These are phyloP conservation scores for Achatina immaculata DNA, from an alignment of 1,140 invertebrate genomes.

Conservation along the genomic window DNA sequence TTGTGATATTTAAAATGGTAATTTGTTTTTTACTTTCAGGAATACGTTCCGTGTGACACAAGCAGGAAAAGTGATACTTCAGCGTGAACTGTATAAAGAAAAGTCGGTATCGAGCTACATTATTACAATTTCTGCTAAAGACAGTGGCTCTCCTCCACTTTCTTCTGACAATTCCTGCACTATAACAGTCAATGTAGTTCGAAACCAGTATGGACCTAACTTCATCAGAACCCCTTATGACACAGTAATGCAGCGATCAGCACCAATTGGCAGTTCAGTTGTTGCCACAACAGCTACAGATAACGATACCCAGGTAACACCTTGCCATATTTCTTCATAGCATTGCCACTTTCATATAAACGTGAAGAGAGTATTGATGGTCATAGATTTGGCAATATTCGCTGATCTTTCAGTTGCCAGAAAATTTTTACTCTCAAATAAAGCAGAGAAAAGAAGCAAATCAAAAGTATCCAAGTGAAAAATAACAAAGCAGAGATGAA, in stretches of 20 bases:
- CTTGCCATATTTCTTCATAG: conserved; percentile 25
- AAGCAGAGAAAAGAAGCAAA: too few relatives aligned
- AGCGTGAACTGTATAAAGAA: conserved; percentile 9
- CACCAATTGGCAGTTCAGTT: conserved; percentile 32
- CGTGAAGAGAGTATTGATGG: too few relatives aligned
- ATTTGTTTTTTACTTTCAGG: neutral
- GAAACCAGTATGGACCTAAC: conserved; percentile 76
- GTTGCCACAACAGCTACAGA: conserved; percentile 18
- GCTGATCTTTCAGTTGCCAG: too few relatives aligned
- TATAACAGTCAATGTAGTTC: conserved; percentile 85
- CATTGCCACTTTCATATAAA: too few relatives aligned
- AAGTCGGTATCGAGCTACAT: neutral
- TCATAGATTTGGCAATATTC: too few relatives aligned
- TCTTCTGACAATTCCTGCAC: conserved; percentile 72
- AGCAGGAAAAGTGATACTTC: conserved; percentile 2
- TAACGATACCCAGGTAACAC: conserved; percentile 37
- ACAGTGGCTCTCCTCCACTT: neutral
- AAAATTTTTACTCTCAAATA: too few relatives aligned
- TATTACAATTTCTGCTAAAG: conserved; percentile 5
- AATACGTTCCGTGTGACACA: conserved; percentile 7
- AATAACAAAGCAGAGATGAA: too few relatives aligned
- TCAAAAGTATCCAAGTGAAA: too few relatives aligned
- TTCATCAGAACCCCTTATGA: conserved; percentile 48
- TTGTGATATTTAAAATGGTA: too few relatives aligned
- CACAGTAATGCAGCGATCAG: conserved; percentile 63